Base-by-base conservation (phyloP, 2,113 vertebrate species). In the Peucedramus taeniatus region DNA sequence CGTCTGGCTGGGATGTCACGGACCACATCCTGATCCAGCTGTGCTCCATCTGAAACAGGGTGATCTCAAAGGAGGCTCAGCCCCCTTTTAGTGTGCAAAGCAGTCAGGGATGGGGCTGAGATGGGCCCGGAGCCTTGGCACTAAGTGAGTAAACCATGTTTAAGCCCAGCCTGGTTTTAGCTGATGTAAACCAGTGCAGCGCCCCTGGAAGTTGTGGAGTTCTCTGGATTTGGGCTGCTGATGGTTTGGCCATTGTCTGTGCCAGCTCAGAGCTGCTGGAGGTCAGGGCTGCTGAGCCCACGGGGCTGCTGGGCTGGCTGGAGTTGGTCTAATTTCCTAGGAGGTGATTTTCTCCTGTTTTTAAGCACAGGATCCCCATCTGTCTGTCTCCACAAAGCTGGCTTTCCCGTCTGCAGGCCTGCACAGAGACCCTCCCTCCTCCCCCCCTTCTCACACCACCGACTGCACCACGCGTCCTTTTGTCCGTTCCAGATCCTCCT, bases 381-480 rank as follows among this genome's bases (percentile, higher is more conserved):
- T 95, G 91, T 85, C 91, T 69, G 81, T 79, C 85, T 91, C 50
- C 6, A 75, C 86, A 89, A 93, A 95, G 84, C 95, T 83, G 89
- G 71, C 90, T 93, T 94, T 96, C 94, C 91, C 22, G 71, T 87
- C 90, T 84, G 90, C 92, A 94, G 96, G 92, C 91, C 95, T 91
- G 87, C 77, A 45, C 40, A 3, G 92, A 85, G 96, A 94, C 78
- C 91, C 90, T 93, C 90, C 94, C 91, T 83, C 82, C 74, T 86
- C 86, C 88, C 71, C 90, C 76, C 37, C 94, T 88, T 74, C 94
- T 90, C 88, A 87, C 90, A 92, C 93, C 85, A 81, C 54, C 56
- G 50, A 69, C 80, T 95, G 90, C 97, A 96, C 95, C 90, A 91
- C 5, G 76, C 89, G 79, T 96, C 94, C 95, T 96, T 97, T 97